Evolutionary conservation across 2,888 invertebrate species (phyloP).

Genomic region (Chrysolina haemoptera): DNA sequence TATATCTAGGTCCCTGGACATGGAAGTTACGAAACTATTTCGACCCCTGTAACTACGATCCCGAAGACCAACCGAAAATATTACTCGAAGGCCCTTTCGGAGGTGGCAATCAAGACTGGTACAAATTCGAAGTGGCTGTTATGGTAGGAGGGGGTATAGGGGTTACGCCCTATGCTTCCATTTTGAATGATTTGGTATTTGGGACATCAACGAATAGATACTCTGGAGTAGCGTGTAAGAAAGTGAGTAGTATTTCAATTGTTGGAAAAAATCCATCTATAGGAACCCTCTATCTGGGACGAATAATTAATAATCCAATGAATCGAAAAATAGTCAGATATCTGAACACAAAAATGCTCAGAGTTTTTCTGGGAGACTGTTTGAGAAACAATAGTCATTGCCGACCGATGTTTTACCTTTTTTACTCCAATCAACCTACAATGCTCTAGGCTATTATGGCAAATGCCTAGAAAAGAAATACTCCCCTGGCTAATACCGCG

Average conservation of each 20-base stretch:
- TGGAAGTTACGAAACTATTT: constrained; percentile 97
- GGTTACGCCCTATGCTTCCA: constrained; percentile 97
- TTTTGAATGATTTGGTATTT: constrained; percentile 95
- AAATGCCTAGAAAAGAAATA: too few relatives aligned
- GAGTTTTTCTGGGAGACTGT: too few relatives aligned
- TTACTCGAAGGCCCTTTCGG: constrained; percentile 96
- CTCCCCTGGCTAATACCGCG: too few relatives aligned
- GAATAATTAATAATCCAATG: too few relatives aligned
- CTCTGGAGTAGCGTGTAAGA: constrained; percentile 97
- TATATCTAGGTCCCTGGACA: constrained; percentile 88
- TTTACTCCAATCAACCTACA: too few relatives aligned
- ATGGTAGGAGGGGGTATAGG: constrained; percentile 99
- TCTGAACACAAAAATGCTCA: too few relatives aligned
- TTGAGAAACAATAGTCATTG: too few relatives aligned
- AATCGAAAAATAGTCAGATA: too few relatives aligned
- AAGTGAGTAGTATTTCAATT: constrained; percentile 73
- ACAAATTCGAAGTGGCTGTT: constrained; percentile 97
- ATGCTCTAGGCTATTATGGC: too few relatives aligned
- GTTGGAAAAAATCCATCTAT: not conserved
- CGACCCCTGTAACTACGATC: constrained; percentile 92
- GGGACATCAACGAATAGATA: constrained; percentile 96
- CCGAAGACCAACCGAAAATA: constrained; percentile 88
- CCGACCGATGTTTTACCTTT: too few relatives aligned
- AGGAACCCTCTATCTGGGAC: too few relatives aligned
- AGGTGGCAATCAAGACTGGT: constrained; percentile 98